These are phyloP conservation scores for Ditylenchus dipsaci DNA, from an alignment of 1,140 invertebrate genomes.

Conservation along the genomic window DNA sequence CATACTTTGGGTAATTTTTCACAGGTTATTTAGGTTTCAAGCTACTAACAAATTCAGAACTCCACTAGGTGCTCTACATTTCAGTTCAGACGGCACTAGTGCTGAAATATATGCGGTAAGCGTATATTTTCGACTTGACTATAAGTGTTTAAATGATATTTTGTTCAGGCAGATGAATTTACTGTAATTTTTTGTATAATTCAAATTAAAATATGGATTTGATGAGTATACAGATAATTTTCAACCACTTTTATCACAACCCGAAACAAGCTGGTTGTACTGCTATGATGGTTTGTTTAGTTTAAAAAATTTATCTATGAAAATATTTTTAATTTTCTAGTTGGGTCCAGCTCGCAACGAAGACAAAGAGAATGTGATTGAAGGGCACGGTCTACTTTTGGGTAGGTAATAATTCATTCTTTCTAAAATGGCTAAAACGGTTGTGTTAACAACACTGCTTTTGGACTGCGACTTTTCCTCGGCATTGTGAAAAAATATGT, in stretches of 20 bases:
- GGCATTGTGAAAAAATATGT: too few species aligned
- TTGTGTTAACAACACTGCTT: too few species aligned
- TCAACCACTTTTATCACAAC: conserved; percentile 51
- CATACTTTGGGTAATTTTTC: too few species aligned
- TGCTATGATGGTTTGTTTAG: conserved; percentile 45
- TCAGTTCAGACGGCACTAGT: conserved; percentile 44
- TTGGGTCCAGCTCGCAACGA: conserved; percentile 37
- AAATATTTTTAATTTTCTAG: too few species aligned
- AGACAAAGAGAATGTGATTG: conserved; percentile 38
- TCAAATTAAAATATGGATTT: background rate
- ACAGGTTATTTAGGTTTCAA: too few species aligned
- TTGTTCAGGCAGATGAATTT: conserved; percentile 46
- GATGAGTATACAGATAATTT: conserved; percentile 22
- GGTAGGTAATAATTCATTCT: too few species aligned
- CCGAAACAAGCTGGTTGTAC: conserved; percentile 40
- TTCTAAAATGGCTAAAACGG: too few species aligned
- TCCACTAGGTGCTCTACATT: conserved; percentile 43
- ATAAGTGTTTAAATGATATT: too few species aligned
- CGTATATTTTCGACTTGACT: background rate
- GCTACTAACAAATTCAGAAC: conserved; percentile 15
- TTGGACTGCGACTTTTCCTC: too few species aligned
- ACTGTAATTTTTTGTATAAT: conserved; percentile 4
- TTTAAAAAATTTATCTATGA: too few species aligned
- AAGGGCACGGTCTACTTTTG: conserved; percentile 38
- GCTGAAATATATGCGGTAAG: conserved; percentile 48